Percentiles rank a stretch among this genome's conserved stretches.
These are phyloP conservation scores for Diplolepis rosae DNA, from an alignment of 2,888 invertebrate species.

Conservation along the genomic window DNA sequence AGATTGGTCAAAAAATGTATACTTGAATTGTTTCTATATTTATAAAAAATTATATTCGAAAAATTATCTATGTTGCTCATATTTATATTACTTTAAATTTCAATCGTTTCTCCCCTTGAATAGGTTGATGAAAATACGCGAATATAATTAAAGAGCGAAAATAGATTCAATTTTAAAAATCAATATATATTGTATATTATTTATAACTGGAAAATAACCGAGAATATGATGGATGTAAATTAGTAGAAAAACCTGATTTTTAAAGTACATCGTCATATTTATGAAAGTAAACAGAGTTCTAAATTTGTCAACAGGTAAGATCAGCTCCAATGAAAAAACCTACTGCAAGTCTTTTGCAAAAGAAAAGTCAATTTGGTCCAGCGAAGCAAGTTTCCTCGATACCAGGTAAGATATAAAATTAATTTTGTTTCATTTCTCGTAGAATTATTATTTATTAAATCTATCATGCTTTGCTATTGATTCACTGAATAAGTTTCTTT, in stretches of 20 bases:
- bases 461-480: background rate
- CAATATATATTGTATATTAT: no score
- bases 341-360: constrained; percentile 60
- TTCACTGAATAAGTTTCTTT: background rate
- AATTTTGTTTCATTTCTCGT: constrained; percentile 2
- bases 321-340: constrained; percentile 66
- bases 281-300: background rate
- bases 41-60: background rate
- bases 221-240: no score
- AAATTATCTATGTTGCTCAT: no score
- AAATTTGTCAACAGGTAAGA: constrained; percentile 58
- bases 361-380: constrained; percentile 70
- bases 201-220: no score
- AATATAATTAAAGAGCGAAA: no score
- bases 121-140: no score
- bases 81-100: background rate
- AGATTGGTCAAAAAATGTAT: no score
- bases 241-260: background rate
- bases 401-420: constrained; percentile 38
- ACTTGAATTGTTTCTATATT: background rate
- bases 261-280: no score
- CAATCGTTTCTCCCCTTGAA: no score
- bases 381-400: constrained; percentile 61
- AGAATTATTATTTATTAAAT: background rate
- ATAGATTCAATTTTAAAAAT: no score